phyloP scores from a whole-genome alignment of 2,113 vertebrate species.

The Peromyscus maniculatus region DNA sequence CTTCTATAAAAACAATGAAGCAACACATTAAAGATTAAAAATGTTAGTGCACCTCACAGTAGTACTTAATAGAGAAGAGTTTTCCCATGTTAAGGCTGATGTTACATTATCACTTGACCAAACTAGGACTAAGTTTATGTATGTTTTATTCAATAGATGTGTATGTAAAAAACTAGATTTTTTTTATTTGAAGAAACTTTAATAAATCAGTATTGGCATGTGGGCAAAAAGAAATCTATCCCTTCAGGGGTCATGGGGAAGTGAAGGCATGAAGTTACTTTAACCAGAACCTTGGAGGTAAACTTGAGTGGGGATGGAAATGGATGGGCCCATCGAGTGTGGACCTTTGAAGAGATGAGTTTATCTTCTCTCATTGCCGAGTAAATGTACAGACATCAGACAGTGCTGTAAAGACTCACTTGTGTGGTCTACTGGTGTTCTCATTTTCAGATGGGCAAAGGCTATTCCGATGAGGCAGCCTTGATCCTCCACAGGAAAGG shows the following conservation, averaged over 20 bases:
- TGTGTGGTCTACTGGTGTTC: not conserved
- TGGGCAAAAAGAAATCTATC: not conserved
- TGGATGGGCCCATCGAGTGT: accelerated
- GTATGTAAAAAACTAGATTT: not conserved
- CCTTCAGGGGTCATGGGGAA: not conserved
- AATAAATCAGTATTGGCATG: not conserved
- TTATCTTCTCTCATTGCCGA: not conserved
- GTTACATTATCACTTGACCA: not conserved
- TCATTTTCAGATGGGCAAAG: constrained; percentile 81
- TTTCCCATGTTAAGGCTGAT: not conserved
- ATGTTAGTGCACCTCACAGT: constrained; percentile 58
- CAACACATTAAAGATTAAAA: constrained; percentile 61
- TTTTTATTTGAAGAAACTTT: constrained; percentile 45
- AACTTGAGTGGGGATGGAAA: accelerated
- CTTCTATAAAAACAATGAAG: constrained; percentile 70
- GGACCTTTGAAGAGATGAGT: not conserved
- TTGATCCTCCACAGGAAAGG: constrained; percentile 95
- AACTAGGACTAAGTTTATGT: not conserved
- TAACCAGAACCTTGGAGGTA: not conserved
- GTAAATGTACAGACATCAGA: not conserved
- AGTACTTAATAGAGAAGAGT: not conserved
- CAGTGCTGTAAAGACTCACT: not conserved
- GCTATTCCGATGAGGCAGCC: constrained; percentile 92
- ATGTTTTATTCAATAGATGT: not conserved
- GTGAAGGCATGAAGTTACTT: not conserved